Percentiles rank a stretch among this genome's conserved stretches.
These are phyloP conservation scores for Lycaon pictus DNA, from an alignment of 2,113 vertebrate species.

Conservation along the genomic window DNA sequence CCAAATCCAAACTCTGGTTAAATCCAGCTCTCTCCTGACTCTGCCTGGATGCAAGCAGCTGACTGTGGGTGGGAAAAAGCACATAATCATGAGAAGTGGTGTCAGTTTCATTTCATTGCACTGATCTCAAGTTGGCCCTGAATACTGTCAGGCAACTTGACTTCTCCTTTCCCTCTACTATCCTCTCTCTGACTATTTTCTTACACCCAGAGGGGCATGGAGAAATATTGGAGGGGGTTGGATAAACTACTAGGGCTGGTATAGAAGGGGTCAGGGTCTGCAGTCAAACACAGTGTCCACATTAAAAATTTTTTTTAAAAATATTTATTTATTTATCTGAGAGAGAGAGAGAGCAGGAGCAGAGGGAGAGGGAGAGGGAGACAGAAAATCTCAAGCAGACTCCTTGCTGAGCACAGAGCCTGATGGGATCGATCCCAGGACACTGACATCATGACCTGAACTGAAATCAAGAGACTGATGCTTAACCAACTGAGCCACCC, in stretches of 20 bases:
- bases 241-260: background rate
- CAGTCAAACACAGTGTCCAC: background rate
- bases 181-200: background rate
- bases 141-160: background rate
- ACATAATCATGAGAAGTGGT: background rate
- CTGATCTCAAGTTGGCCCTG: background rate
- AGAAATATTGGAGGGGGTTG: background rate
- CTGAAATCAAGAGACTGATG: background rate
- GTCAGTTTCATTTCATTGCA: background rate
- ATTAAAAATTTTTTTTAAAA: background rate
- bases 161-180: background rate
- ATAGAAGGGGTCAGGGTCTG: background rate
- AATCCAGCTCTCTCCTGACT: background rate
- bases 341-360: background rate
- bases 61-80: background rate
- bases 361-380: background rate
- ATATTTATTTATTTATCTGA: background rate
- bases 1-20: background rate
- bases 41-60: background rate
- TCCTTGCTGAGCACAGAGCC: background rate
- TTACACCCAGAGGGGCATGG: background rate
- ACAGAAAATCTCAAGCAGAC: background rate
- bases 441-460: background rate
- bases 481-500: background rate
- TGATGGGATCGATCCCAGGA: background rate